Evolutionary conservation across 2,888 invertebrate species (phyloP).

Genomic region (Andrena chrysosceles): DNA sequence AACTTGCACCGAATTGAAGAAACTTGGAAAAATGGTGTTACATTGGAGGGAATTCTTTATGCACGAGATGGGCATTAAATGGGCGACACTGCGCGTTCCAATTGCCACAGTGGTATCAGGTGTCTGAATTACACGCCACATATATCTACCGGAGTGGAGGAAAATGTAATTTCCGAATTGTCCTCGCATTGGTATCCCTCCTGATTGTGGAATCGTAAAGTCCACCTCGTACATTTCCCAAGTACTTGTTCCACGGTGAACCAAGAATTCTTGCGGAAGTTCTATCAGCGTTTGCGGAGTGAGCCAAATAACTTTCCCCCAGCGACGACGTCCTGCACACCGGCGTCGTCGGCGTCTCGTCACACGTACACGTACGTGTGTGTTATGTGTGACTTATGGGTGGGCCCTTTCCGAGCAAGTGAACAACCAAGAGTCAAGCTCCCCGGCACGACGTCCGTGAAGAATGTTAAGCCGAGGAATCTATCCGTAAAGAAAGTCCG

Average conservation of each 20-base stretch:
- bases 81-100: background rate
- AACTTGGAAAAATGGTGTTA: background rate
- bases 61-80: too few relatives aligned
- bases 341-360: constrained; percentile 18
- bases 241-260: constrained; percentile 52
- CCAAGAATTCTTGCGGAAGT: constrained; percentile 71
- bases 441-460: constrained; percentile 58
- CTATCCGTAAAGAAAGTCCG: constrained; percentile 60
- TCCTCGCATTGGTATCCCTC: constrained; percentile 17
- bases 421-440: constrained; percentile 68
- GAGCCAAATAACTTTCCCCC: constrained; percentile 72
- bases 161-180: constrained; percentile 34
- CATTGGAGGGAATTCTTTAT: background rate
- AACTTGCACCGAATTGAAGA: background rate
- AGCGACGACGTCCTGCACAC: constrained; percentile 53
- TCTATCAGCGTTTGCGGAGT: constrained; percentile 60
- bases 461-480: constrained; percentile 65
- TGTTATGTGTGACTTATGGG: constrained; percentile 63
- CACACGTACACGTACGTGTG: constrained; percentile 25
- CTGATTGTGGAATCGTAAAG: constrained; percentile 53
- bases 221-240: constrained; percentile 35
- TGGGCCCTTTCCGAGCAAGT: constrained; percentile 54
- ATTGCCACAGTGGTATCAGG: constrained; percentile 4
- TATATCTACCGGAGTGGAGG: background rate
- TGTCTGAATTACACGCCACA: background rate